Conservation (phyloP, 2,888 invertebrate genomes). For the Drosophila birchii region DNA sequence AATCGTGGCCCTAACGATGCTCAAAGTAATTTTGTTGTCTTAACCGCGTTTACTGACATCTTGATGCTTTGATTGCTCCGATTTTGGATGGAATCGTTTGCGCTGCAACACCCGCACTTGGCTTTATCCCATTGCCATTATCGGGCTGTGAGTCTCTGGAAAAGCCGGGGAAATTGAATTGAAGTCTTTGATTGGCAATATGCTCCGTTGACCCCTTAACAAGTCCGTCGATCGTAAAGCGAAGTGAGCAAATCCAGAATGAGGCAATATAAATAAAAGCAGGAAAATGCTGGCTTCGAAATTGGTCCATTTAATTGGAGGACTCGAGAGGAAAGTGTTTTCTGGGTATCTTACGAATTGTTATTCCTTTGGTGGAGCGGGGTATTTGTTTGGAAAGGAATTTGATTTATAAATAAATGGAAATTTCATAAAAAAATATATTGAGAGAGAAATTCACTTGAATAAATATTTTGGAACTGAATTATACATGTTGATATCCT, state of each 20-base stretch:
- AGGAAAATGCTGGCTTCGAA: constrained; percentile 8
- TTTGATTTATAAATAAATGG: too few species aligned
- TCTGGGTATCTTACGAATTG: background rate
- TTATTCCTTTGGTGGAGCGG: background rate
- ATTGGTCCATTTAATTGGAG: constrained; percentile 11
- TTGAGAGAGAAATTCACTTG: background rate
- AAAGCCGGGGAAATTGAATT: constrained; percentile 69
- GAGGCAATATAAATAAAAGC: constrained; percentile 14
- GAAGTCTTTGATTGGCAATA: constrained; percentile 74
- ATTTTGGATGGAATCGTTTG: constrained; percentile 74
- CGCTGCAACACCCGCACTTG: constrained; percentile 61
- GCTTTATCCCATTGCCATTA: constrained; percentile 69
- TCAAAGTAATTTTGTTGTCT: constrained; percentile 75
- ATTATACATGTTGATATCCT: too few species aligned
- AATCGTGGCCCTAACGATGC: constrained; percentile 70
- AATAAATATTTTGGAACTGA: too few species aligned
- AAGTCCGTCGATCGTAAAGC: constrained; percentile 38
- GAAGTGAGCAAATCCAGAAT: constrained; percentile 8
- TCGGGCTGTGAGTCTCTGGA: constrained; percentile 48
- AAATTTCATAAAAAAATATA: background rate
- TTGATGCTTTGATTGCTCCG: constrained; percentile 73
- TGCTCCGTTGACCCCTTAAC: constrained; percentile 41
- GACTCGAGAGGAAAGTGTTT: constrained; percentile 10
- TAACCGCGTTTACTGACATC: constrained; percentile 74
- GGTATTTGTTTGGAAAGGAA: background rate